Base-by-base conservation (phyloP, 2,113 vertebrate species). In the Saccopteryx leptura region DNA sequence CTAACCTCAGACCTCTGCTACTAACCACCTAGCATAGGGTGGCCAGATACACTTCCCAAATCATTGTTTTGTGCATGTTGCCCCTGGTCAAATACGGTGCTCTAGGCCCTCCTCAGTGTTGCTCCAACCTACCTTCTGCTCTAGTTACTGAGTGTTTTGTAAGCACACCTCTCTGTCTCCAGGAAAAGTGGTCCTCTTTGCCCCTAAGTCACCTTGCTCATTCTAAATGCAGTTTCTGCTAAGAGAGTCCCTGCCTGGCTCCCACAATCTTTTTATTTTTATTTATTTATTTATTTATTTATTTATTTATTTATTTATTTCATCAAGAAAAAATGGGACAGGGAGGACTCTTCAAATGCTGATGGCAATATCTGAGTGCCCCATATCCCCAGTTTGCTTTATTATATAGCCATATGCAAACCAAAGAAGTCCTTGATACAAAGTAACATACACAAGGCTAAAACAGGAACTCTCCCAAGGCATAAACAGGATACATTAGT, bases 61-160 rank as follows among this genome's bases (percentile, higher is more conserved):
- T 76, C 23, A 3, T 39, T 69, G 80, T 48, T 69, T 33, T 78
- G 5, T 60, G 24, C 61, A 19, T 1, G 26, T 31, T 60, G 82
- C 66, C 83, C 92, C 85, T 91, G 69, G 83, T 48, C 82, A 88
- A 86, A 72, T 54, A 50, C 72, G 54, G n/a, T 54, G 21, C 92
- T 93, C 88, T 52, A 79, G 61, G 78, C 66, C 76, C 23, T 88
- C 61, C 48, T 85, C 61, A 1, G 46, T 7, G 48, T 80, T 60
- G 81, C 48, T 48, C 85, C 79, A 87, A 33, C 54, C 71, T 52
- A 10, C 54, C 39, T 23, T 80, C 85, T 88, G 19, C 24, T 50
- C 83, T 91, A 95, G 78, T 72, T 88, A 11, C 75, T 31, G 15
- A 69, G 76, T 48, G 21, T 46, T 65, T 33, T 23, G 15, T 54